Conservation (phyloP, 2,797 vertebrate species). For the Arrhamphus sclerolepis region DNA sequence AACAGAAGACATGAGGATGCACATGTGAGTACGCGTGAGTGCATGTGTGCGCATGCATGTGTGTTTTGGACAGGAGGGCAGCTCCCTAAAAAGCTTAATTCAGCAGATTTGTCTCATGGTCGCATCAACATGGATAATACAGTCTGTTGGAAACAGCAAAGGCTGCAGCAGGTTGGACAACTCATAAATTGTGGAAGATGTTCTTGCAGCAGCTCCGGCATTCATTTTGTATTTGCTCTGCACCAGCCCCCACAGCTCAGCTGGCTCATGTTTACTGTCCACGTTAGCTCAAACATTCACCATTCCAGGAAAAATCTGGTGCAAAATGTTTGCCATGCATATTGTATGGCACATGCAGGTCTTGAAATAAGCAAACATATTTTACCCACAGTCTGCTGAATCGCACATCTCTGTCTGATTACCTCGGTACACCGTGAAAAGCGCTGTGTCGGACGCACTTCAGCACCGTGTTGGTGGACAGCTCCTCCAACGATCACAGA, state of each 20-base stretch:
- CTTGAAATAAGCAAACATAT: conserved; percentile 19
- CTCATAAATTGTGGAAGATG: conserved; percentile 2
- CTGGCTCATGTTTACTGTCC: conserved; percentile 53
- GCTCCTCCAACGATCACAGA: conserved; percentile 52
- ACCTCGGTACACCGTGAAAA: conserved; percentile 52
- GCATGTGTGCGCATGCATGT: background rate
- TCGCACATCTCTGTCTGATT: conserved; percentile 32
- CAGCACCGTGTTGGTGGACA: conserved; percentile 57
- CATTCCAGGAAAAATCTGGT: conserved; percentile 40
- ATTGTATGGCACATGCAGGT: conserved; percentile 44
- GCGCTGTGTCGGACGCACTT: conserved; percentile 44
- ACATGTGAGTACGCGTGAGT: no score
- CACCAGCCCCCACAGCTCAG: conserved; percentile 51
- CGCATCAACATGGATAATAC: conserved; percentile 32
- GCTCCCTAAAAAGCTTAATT: conserved; percentile 29
- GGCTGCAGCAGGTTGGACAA: conserved; percentile 5
- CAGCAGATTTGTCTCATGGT: conserved; percentile 14
- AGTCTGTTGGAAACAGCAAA: conserved; percentile 12
- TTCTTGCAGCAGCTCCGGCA: conserved; percentile 23
- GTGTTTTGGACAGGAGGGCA: conserved; percentile 25
- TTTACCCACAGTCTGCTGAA: conserved; percentile 18
- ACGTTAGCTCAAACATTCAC: conserved; percentile 57
- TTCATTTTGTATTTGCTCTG: conserved; percentile 40
- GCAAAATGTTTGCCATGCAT: conserved; percentile 48
- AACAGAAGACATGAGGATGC: background rate